Conservation (phyloP, 2,113 vertebrate genomes). For the Anas platyrhynchos region DNA sequence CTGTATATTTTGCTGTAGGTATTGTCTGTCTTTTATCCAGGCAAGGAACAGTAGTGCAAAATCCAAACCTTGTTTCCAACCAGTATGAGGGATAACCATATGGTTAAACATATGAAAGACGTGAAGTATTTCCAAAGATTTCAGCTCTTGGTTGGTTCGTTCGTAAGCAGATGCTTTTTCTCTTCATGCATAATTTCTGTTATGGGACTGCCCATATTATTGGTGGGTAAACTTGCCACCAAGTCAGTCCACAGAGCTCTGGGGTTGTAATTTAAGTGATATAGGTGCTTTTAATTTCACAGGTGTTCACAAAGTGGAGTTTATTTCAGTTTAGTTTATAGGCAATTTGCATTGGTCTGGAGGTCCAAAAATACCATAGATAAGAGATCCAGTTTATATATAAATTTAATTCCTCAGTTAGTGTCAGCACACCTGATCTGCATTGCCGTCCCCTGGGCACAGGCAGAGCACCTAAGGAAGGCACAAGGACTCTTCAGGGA, state of each 20-base stretch:
- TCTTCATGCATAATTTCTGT: background rate
- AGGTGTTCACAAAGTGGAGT: background rate
- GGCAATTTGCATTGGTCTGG: background rate
- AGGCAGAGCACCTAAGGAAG: background rate
- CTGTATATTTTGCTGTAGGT: background rate
- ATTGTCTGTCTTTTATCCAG: background rate
- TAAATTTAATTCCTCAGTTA: background rate
- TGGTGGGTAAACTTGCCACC: background rate
- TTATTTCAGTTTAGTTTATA: background rate
- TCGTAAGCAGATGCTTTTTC: background rate
- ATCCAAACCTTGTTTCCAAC: rapidly evolving
- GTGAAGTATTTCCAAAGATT: background rate
- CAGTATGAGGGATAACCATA: background rate
- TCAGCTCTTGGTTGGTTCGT: background rate
- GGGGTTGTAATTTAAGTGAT: background rate
- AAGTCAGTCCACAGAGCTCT: background rate
- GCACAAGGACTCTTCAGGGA: background rate
- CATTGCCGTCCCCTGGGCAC: background rate
- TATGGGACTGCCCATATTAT: background rate
- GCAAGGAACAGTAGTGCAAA: background rate
- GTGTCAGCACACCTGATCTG: background rate
- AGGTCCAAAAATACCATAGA: background rate
- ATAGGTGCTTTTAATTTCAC: background rate
- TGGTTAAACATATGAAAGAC: background rate
- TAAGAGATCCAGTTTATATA: background rate